Base-by-base conservation (phyloP, 2,113 vertebrate species). In the Numenius arquata region DNA sequence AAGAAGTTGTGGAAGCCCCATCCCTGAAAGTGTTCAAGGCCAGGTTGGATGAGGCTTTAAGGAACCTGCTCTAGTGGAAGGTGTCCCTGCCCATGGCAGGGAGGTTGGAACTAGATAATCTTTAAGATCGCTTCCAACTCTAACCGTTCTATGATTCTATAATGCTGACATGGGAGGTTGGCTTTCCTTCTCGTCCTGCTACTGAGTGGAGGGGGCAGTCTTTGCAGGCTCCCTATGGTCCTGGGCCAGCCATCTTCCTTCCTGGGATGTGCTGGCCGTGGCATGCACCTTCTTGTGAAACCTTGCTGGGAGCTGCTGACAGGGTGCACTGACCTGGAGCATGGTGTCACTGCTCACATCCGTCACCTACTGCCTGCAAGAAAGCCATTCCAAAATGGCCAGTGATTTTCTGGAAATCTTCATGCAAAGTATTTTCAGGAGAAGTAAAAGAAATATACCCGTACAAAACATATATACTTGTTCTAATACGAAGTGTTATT, bases 331-430 rank as follows among this genome's bases (percentile, higher is more conserved):
- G 43, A 43, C 16, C 41, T 20, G 50, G 30, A 53, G n/a, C 0
- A 0, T 6, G 30, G 36, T 27, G 53, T 38, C 4, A 0, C 56
- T 52, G 41, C 38, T 56, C 32, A 47, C 2, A 0, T 17, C 45
- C 12, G 6, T 56, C 36, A 53, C 9, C 13, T 8, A 3, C 50
- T 66, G 85, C 41, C 55, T 59, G 38, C 12, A 47, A 30, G 36
- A 27, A 30, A 32, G 21, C 45, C 8, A 2, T 40, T 66, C 80
- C 27, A 34, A 61, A 34, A 11, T 7, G 11, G 8, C 36, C 8
- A 8, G 10, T 4, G 74, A 15, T 80, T 77, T 75, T 61, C 68
- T 50, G 26, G 19, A 59, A 74, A 67, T 27, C 38, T 48, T 70
- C 8, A 9, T 29, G 17, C 79, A 6, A 85, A 63, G 16, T 53